phyloP scores from a whole-genome alignment of 2,113 vertebrate species.

The Thunnus maccoyii region DNA sequence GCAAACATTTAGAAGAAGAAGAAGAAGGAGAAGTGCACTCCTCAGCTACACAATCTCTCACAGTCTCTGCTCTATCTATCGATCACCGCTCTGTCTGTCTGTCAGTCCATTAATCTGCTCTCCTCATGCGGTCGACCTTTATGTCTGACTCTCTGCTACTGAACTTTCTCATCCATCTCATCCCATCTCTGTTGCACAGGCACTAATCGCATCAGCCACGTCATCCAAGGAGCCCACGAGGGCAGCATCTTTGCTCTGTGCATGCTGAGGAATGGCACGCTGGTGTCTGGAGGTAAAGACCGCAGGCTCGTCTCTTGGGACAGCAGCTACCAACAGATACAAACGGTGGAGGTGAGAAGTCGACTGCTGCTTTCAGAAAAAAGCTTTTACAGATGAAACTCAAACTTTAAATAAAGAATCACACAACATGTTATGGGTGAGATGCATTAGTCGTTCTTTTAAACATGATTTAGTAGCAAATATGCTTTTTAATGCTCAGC shows the following conservation, averaged over 20 bases:
- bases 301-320: constrained; percentile 95
- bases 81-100: constrained; percentile 14
- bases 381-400: too few relatives aligned
- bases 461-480: too few relatives aligned
- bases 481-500: background rate
- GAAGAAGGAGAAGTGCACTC: background rate
- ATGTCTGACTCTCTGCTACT: constrained; percentile 12
- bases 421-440: background rate
- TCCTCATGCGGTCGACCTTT: constrained; percentile 36
- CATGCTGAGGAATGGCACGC: constrained; percentile 93
- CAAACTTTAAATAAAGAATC: background rate
- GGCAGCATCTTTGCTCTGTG: constrained; percentile 97
- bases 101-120: constrained; percentile 25
- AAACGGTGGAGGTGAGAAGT: constrained; percentile 90
- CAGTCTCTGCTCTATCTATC: constrained; percentile 17
- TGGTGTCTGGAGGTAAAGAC: constrained; percentile 97
- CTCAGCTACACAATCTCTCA: background rate
- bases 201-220: constrained; percentile 95
- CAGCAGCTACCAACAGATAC: constrained; percentile 92
- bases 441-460: background rate
- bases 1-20: background rate
- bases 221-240: constrained; percentile 94
- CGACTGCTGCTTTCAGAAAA: too few relatives aligned
- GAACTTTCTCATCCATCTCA: constrained; percentile 48
- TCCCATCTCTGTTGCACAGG: constrained; percentile 84